Evolutionary conservation across 2,888 invertebrate genomes (phyloP).

Genomic region (Cynaeus angustus): DNA sequence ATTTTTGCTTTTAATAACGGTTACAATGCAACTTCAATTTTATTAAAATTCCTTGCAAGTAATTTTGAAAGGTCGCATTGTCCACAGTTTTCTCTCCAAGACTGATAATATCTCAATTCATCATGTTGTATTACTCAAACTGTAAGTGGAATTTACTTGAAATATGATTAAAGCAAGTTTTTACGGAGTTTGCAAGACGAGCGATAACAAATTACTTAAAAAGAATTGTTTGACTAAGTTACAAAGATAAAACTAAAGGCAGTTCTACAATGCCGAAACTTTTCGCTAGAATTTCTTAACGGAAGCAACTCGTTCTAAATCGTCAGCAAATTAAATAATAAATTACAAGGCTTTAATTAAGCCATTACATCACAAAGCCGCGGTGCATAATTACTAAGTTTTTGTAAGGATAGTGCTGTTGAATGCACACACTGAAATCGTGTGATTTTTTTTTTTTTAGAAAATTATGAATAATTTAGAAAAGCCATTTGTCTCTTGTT

Average conservation of each 20-base stretch:
- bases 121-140: slow-evolving; percentile 37
- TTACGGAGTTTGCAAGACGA: slow-evolving; percentile 34
- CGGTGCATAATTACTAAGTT: too few species aligned
- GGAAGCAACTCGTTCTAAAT: not conserved
- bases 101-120: slow-evolving; percentile 29
- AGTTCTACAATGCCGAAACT: slow-evolving; percentile 34
- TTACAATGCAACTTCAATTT: not conserved
- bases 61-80: slow-evolving; percentile 1
- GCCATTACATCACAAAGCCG: not conserved
- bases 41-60: not conserved
- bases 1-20: too few species aligned
- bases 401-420: not conserved
- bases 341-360: slow-evolving; percentile 1
- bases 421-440: not conserved
- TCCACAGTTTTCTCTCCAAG: not conserved
- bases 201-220: slow-evolving; percentile 40
- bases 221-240: slow-evolving; percentile 42
- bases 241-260: slow-evolving; percentile 28
- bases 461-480: not conserved
- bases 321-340: slow-evolving; percentile 1
- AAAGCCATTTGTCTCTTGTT: slow-evolving; percentile 19
- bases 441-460: not conserved
- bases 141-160: slow-evolving; percentile 40
- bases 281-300: slow-evolving; percentile 11
- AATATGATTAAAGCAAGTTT: slow-evolving; percentile 41